These are phyloP conservation scores for Heterodera schachtii DNA, from an alignment of 1,140 invertebrate species.

Conservation along the genomic window DNA sequence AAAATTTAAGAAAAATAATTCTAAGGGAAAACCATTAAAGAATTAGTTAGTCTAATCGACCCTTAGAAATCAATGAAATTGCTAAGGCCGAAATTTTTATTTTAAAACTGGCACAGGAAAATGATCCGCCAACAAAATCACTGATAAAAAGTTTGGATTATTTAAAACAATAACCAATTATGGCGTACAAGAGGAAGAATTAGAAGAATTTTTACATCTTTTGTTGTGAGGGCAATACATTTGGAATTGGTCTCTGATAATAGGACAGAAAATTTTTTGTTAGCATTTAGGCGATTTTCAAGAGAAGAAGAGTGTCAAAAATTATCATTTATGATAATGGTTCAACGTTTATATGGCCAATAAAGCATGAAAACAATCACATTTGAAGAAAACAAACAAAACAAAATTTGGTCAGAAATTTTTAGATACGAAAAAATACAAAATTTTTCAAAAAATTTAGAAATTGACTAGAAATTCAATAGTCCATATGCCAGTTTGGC, in stretches of 20 bases:
- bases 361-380: too few species aligned
- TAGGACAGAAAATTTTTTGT: neutral
- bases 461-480: slow-evolving; percentile 8
- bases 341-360: neutral
- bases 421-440: neutral
- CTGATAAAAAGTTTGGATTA: neutral
- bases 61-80: neutral
- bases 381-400: too few species aligned
- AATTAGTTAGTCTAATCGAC: neutral
- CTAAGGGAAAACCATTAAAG: too few species aligned
- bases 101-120: neutral
- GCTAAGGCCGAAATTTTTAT: neutral
- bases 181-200: neutral
- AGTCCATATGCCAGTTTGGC: neutral
- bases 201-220: neutral
- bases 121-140: neutral
- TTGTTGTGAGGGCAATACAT: neutral
- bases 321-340: neutral
- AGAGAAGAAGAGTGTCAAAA: slow-evolving; percentile 7
- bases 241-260: neutral
- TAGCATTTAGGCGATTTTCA: neutral
- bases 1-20: too few species aligned
- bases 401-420: neutral
- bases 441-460: slow-evolving; percentile 5
- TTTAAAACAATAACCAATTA: neutral